Base-by-base conservation (phyloP, 2,888 invertebrate genomes). In the Trichogramma evanescens region DNA sequence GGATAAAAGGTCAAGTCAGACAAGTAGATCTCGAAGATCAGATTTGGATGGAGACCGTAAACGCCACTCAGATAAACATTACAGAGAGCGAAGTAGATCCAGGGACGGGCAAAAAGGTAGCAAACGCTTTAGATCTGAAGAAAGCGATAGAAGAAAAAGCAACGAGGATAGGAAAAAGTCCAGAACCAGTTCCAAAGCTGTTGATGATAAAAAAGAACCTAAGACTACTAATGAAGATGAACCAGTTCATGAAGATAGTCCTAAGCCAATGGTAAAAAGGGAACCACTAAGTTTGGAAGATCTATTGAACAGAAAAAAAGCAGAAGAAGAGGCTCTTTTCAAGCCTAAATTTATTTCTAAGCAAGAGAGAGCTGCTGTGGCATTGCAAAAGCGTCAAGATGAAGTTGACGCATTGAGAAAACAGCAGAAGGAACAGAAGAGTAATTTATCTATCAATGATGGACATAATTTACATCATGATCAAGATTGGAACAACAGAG, bases 311-410 rank as follows among this genome's bases (percentile, higher is more conserved):
- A 96, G 95, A 78, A 96, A 96, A 74, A 93, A 93, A 0, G 96
- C 96, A 74, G 95, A 97, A 76, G 92, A 91, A 71, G 91, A 90
- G 71, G 95, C 93, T 1, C 84, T 92, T 56, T 93, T 95, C 69
- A 98, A 97, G 82, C 99, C 99, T 0, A 94, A 95, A 42, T 99
- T 99, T 76, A 80, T 99, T 45, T 93, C 95, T 0, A 98, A 97
- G 81, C 96, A 96, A 76, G 94, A 99, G 76, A 83, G 99, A 70
- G 93, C 89, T 0, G 89, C 88, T 0, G 85, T 95, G 71, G 99
- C 99, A 0, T 71, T 99, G 10, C 89, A 91, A 72, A 84, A 91
- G 55, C 84, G 99, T 1, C 91, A 94, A 72, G 91, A 93, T 74
- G 91, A 95, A 79, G 90, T 95, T 0, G 92, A 91, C 44, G 88